Evolutionary conservation across 2,113 vertebrate species (phyloP).

Genomic region (Cyprinus carpio): DNA sequence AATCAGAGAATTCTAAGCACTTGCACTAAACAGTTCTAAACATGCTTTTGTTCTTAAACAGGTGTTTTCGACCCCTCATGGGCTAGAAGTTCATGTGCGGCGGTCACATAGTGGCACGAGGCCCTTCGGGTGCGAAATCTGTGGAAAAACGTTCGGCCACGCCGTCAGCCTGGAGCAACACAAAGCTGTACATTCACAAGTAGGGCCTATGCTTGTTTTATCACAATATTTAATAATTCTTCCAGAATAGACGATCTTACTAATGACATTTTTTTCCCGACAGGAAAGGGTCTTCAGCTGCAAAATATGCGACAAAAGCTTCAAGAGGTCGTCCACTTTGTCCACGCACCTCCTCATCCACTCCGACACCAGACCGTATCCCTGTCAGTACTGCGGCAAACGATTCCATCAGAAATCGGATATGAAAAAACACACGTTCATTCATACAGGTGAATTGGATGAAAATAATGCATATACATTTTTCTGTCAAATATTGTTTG

Average conservation of each 20-base stretch:
- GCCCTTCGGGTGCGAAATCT: constrained; percentile 91
- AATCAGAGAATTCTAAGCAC: neutral
- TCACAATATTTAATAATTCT: neutral
- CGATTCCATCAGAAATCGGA: constrained; percentile 98
- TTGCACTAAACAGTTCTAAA: neutral
- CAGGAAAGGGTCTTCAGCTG: constrained; percentile 96
- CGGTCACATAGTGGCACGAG: constrained; percentile 92
- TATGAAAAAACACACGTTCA: constrained; percentile 99
- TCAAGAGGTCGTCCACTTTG: constrained; percentile 95
- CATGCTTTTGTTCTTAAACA: constrained; percentile 56
- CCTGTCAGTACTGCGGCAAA: constrained; percentile 98
- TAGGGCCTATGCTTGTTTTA: constrained; percentile 56
- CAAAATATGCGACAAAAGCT: constrained; percentile 96
- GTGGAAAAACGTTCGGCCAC: constrained; percentile 94
- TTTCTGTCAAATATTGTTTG: neutral
- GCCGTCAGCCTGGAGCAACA: constrained; percentile 95
- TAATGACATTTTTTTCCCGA: neutral
- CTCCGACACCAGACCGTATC: constrained; percentile 95
- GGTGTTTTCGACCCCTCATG: constrained; percentile 93
- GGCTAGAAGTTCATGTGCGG: constrained; percentile 91
- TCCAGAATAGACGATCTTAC: neutral
- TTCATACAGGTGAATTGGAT: constrained; percentile 86
- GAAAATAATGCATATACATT: neutral
- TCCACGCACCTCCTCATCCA: constrained; percentile 97
- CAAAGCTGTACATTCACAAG: constrained; percentile 91